Evolutionary conservation across 64 coral and sea anemone genomes (phyloP).

Genomic region (Anthopleura sola): DNA sequence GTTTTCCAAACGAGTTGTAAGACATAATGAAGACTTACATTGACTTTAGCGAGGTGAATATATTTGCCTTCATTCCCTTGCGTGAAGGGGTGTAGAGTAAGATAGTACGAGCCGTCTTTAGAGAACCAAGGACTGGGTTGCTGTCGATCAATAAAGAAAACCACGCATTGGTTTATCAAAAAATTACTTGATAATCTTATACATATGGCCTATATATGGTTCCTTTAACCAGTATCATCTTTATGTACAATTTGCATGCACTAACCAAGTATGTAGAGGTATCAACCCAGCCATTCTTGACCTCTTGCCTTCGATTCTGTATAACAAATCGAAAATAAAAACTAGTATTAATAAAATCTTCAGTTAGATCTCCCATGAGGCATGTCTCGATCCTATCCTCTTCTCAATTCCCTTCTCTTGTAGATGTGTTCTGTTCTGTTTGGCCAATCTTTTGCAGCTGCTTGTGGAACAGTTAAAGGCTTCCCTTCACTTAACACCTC

Average conservation of each 20-base stretch:
- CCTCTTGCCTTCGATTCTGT: conserved; percentile 27
- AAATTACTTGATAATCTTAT: no score
- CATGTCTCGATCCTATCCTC: no score
- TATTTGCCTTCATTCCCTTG: conserved; percentile 46
- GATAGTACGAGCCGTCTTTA: conserved; percentile 47
- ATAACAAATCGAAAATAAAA: neutral
- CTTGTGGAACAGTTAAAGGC: no score
- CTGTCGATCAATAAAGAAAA: conserved; percentile 7
- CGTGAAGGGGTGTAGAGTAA: conserved; percentile 35
- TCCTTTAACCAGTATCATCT: no score
- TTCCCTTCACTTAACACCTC: no score
- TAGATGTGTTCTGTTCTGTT: no score
- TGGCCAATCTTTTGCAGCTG: no score
- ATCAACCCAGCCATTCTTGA: conserved; percentile 12
- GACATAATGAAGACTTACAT: neutral
- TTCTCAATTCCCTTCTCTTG: no score
- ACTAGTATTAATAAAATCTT: neutral
- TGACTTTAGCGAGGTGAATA: conserved; percentile 57
- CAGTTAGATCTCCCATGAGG: neutral
- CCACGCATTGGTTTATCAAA: no score
- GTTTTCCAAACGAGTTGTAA: no score
- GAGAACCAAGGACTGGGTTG: conserved; percentile 40
- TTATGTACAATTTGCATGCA: neutral
- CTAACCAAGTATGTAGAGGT: conserved; percentile 9
- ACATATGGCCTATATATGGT: no score